Evolutionary conservation across 2,888 invertebrate species (phyloP).

Genomic region (Dasysyrphus albostriatus): DNA sequence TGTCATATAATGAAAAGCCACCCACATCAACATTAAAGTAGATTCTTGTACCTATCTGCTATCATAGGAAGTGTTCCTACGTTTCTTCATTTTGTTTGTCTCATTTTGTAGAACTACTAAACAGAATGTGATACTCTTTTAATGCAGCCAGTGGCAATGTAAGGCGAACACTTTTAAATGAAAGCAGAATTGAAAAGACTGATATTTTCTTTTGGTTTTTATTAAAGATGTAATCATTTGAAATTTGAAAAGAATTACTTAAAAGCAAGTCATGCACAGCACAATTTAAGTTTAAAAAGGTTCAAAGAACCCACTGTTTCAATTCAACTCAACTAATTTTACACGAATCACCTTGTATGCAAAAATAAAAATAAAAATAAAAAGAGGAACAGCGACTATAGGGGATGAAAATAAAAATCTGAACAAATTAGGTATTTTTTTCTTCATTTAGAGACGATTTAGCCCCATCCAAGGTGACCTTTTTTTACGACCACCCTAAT

Average conservation of each 20-base stretch:
- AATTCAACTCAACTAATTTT: too few relatives aligned
- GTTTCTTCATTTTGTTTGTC: constrained; percentile 7
- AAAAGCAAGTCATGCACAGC: background rate
- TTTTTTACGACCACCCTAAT: too few relatives aligned
- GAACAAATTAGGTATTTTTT: too few relatives aligned
- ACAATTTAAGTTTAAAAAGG: background rate
- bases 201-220: background rate
- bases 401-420: too few relatives aligned
- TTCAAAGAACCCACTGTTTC: too few relatives aligned
- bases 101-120: constrained; percentile 29
- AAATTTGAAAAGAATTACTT: constrained; percentile 8
- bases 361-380: too few relatives aligned
- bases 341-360: too few relatives aligned
- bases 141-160: constrained; percentile 1
- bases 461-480: too few relatives aligned
- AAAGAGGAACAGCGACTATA: too few relatives aligned
- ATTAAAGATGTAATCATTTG: constrained; percentile 1
- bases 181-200: constrained; percentile 1
- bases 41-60: constrained; percentile 1
- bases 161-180: background rate
- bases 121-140: background rate
- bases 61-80: background rate
- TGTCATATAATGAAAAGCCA: constrained; percentile 53
- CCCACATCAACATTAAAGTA: constrained; percentile 38
- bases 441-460: too few relatives aligned